Conservation (phyloP, 2,113 vertebrate species). For the Anarrhichthys ocellatus region DNA sequence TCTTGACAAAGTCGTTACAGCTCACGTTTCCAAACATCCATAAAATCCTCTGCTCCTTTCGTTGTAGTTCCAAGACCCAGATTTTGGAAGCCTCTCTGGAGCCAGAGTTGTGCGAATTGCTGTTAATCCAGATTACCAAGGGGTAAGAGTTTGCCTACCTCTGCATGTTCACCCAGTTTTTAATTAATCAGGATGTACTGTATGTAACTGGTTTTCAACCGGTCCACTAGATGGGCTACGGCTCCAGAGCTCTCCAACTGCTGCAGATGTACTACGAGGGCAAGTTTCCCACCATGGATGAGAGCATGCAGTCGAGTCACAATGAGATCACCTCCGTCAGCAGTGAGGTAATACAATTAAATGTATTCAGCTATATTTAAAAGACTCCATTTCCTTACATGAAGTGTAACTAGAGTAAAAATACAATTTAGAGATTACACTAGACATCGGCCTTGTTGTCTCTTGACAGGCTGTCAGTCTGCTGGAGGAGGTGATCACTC, state of each 20-base stretch:
- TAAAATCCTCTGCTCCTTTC: conserved; percentile 4
- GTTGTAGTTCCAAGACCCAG: conserved; percentile 94
- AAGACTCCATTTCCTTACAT: background rate
- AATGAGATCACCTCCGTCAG: conserved; percentile 88
- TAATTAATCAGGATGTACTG: background rate
- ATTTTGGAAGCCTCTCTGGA: conserved; percentile 93
- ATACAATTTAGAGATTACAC: background rate
- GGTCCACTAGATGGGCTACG: conserved; percentile 94
- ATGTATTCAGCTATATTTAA: background rate
- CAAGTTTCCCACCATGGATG: conserved; percentile 91
- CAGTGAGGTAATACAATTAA: conserved; percentile 87
- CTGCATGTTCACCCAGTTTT: background rate
- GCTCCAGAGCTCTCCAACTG: conserved; percentile 90
- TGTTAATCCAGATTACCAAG: conserved; percentile 97
- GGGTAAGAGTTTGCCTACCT: conserved; percentile 82
- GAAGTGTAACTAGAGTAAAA: background rate
- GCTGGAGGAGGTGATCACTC: conserved; percentile 92
- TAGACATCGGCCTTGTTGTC: background rate
- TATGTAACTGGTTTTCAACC: conserved; percentile 17
- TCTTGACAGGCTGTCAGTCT: conserved; percentile 89
- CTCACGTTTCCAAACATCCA: background rate
- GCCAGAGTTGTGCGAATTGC: conserved; percentile 94
- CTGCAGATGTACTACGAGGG: conserved; percentile 97
- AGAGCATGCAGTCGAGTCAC: conserved; percentile 77
- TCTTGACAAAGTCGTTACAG: background rate